These are phyloP conservation scores for Arctopsyche grandis DNA, from an alignment of 1,140 invertebrate species.

Conservation along the genomic window DNA sequence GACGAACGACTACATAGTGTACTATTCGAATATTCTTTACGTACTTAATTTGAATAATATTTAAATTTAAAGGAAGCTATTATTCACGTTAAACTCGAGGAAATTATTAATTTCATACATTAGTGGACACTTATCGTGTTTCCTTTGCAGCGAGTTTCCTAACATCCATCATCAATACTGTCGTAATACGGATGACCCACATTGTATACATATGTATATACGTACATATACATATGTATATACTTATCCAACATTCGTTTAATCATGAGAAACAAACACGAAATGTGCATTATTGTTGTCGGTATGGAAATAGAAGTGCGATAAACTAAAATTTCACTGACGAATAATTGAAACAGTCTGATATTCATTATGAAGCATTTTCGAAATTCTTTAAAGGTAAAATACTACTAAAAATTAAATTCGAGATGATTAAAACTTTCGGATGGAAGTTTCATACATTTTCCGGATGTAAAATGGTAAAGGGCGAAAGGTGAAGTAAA, in stretches of 20 bases:
- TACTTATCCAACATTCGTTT: too few species aligned
- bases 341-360: too few species aligned
- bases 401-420: too few species aligned
- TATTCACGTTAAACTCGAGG: constrained; percentile 5
- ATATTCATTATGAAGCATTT: too few species aligned
- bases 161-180: constrained; percentile 40
- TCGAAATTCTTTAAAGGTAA: too few species aligned
- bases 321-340: too few species aligned
- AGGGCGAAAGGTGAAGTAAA: neutral
- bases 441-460: neutral
- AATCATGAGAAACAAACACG: neutral
- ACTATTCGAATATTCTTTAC: too few species aligned
- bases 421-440: too few species aligned
- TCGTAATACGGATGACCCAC: constrained; percentile 38
- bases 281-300: neutral
- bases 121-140: constrained; percentile 17
- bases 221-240: too few species aligned
- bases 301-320: neutral
- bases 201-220: neutral
- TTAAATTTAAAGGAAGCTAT: constrained; percentile 5
- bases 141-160: constrained; percentile 19
- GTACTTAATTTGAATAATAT: constrained; percentile 4
- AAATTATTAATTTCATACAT: constrained; percentile 42
- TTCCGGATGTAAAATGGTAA: neutral
- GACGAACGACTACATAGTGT: too few species aligned